These are phyloP conservation scores for Cotesia glomerata DNA, from an alignment of 1,140 invertebrate genomes.

Conservation along the genomic window DNA sequence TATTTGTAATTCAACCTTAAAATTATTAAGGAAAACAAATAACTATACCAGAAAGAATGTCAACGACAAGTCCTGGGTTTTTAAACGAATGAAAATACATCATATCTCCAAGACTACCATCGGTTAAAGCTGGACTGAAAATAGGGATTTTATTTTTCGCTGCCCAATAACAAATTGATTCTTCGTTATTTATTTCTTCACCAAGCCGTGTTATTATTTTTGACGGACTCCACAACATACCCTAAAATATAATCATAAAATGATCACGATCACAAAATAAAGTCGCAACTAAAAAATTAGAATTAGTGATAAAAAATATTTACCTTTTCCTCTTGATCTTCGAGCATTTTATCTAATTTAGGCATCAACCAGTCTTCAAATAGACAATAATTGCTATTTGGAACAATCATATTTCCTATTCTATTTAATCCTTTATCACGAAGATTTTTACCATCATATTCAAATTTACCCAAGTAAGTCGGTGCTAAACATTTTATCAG, in stretches of 20 bases:
- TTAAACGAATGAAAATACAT: constrained; percentile 98
- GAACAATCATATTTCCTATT: constrained; percentile 96
- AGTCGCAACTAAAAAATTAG: background rate
- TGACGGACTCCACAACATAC: constrained; percentile 90
- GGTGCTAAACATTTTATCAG: constrained; percentile 97
- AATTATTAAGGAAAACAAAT: background rate
- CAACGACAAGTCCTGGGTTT: constrained; percentile 89
- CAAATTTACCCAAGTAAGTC: constrained; percentile 92
- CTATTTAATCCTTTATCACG: constrained; percentile 92
- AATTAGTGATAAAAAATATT: constrained; percentile 22
- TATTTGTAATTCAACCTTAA: background rate
- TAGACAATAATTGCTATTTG: constrained; percentile 97
- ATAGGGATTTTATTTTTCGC: constrained; percentile 97
- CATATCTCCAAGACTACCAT: constrained; percentile 99
- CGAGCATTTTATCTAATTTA: constrained; percentile 87
- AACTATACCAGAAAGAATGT: constrained; percentile 83
- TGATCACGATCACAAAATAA: background rate
- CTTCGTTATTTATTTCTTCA: constrained; percentile 87
- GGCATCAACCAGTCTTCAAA: constrained; percentile 99
- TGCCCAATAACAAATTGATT: constrained; percentile 98
- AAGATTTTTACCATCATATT: constrained; percentile 78
- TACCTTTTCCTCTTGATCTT: constrained; percentile 82
- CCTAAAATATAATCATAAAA: constrained; percentile 48
- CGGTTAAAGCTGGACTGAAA: constrained; percentile 96
- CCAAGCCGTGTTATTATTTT: constrained; percentile 85